A percentile compares a stretch with the other conserved stretches of the same genome.
Conservation (phyloP, 2,888 invertebrate genomes). For the Eupithecia vulgata region DNA sequence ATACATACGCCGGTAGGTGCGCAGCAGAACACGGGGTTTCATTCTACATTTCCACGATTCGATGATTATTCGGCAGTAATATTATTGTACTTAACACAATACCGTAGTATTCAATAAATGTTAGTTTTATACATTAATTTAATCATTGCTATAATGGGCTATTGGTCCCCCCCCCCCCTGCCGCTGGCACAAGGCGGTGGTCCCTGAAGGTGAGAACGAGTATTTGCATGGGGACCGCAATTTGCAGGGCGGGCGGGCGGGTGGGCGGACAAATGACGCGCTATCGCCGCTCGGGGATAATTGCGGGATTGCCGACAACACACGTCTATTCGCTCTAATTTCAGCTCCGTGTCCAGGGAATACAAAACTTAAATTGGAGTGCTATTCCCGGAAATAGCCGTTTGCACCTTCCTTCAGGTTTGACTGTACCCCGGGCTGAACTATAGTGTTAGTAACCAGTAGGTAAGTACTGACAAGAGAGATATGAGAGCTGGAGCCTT, state of each 20-base stretch:
- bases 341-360: constrained; percentile 19
- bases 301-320: constrained; percentile 20
- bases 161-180: neutral
- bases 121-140: no score
- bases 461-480: neutral
- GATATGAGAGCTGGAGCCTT: neutral
- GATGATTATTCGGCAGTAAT: no score
- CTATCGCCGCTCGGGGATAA: constrained; percentile 18
- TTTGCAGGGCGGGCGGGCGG: constrained; percentile 25
- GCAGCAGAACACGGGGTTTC: neutral
- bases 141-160: no score
- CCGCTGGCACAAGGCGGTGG: neutral
- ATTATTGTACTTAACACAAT: no score
- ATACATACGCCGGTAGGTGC: neutral
- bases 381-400: constrained; percentile 12
- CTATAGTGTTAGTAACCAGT: neutral
- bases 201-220: constrained; percentile 4
- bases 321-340: constrained; percentile 24
- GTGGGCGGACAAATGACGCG: constrained; percentile 18
- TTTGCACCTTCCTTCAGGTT: neutral
- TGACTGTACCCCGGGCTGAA: neutral
- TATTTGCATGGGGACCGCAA: constrained; percentile 18
- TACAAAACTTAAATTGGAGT: constrained; percentile 12
- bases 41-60: no score
- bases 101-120: no score